Evolutionary conservation across 2,113 vertebrate species (phyloP).

Genomic region (Dicerorhinus sumatrensis): DNA sequence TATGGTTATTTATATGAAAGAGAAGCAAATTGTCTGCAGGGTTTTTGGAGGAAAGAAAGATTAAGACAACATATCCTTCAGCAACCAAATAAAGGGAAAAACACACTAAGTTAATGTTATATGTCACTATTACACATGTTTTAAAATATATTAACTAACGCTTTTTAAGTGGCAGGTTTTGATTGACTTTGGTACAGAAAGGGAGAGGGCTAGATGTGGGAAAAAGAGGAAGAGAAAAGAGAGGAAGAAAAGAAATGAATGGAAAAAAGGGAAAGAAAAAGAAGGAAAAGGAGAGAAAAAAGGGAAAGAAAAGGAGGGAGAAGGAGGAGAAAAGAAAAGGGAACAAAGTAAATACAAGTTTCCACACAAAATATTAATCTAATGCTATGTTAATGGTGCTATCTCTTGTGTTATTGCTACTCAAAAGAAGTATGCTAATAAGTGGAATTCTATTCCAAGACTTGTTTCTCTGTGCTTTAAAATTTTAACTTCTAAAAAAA

Average conservation of each 20-base stretch:
- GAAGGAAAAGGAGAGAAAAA: not conserved
- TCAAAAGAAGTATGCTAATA: not conserved
- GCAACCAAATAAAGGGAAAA: not conserved
- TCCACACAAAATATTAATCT: not conserved
- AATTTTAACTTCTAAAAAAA: not conserved
- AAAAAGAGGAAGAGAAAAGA: not conserved
- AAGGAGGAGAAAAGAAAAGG: not conserved
- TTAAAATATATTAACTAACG: slow-evolving; percentile 52
- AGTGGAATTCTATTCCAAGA: not conserved
- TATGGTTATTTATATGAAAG: slow-evolving; percentile 73
- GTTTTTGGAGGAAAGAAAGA: slow-evolving; percentile 60
- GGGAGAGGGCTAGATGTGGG: not conserved
- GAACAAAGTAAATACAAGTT: not conserved
- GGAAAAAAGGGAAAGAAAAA: not conserved
- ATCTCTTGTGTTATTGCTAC: not conserved
- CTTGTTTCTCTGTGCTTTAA: not conserved
- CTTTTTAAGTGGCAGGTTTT: slow-evolving; percentile 5
- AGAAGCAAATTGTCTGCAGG: slow-evolving; percentile 72
- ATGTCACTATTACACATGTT: not conserved
- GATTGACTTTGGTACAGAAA: not conserved
- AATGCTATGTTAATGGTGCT: not conserved
- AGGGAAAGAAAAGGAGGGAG: not conserved
- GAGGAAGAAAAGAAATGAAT: not conserved
- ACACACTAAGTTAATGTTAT: slow-evolving; percentile 9
- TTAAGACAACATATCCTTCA: not conserved